Conservation (phyloP, 2,113 vertebrate species). For the Boulengeromyrus knoepffleri region DNA sequence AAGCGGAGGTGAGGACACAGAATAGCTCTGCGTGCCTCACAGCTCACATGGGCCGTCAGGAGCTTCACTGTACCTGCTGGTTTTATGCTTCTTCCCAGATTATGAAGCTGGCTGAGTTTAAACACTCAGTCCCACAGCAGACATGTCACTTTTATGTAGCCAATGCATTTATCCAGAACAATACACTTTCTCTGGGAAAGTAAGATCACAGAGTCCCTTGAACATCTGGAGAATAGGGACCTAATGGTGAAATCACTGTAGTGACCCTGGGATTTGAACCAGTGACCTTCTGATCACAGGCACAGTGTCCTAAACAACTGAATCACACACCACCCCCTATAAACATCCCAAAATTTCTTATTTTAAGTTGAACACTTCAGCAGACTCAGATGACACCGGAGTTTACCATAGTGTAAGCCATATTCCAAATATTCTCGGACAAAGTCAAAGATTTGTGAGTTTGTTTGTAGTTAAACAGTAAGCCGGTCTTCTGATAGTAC, state of each 20-base stretch:
- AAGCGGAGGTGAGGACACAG: constrained; percentile 46
- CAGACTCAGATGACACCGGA: neutral
- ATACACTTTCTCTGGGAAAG: neutral
- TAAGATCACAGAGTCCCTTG: neutral
- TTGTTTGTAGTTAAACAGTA: constrained; percentile 24
- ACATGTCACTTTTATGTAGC: neutral
- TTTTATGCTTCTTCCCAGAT: neutral
- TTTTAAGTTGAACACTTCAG: neutral
- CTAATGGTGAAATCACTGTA: neutral
- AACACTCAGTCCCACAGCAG: neutral
- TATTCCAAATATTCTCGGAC: neutral
- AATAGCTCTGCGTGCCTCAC: neutral
- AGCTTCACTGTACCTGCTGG: neutral
- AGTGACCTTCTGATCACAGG: neutral
- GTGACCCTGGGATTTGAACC: neutral
- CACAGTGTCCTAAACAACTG: neutral
- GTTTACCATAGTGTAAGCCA: neutral
- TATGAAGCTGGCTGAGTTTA: neutral
- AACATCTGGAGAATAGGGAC: neutral
- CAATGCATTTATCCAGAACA: neutral
- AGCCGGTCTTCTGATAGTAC: constrained; percentile 11
- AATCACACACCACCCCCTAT: neutral
- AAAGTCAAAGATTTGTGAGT: constrained; percentile 21
- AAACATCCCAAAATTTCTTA: neutral
- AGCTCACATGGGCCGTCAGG: no score